A percentile compares a stretch with the other conserved stretches of the same genome.
Evolutionary conservation across 30 jellyfish, hydroid and myxozoan species (phyloP).

Genomic region (Aurelia sp.): DNA sequence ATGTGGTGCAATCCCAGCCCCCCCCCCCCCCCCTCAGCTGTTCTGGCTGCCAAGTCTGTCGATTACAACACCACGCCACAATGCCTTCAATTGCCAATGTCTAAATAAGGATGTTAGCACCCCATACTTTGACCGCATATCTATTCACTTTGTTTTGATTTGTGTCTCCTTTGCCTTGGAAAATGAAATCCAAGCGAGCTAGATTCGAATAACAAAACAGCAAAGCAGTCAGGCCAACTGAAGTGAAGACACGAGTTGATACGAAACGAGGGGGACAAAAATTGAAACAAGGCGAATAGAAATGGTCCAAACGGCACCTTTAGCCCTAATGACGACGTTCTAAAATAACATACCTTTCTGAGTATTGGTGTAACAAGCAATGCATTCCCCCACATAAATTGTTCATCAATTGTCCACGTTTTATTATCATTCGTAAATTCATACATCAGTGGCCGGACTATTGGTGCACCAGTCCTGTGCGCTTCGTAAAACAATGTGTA

Average conservation of each 20-base stretch:
- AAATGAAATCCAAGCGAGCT: too few relatives aligned
- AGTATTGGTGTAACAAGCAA: conserved; percentile 86
- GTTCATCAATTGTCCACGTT: conserved; percentile 76
- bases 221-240: too few relatives aligned
- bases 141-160: too few relatives aligned
- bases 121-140: too few relatives aligned
- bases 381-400: conserved; percentile 92
- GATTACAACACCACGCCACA: neutral
- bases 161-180: too few relatives aligned
- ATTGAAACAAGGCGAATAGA: neutral
- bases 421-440: conserved; percentile 67
- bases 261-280: too few relatives aligned
- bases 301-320: neutral
- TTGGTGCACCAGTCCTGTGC: conserved; percentile 72
- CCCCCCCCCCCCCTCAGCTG: neutral
- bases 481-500: conserved; percentile 84
- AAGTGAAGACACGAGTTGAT: too few relatives aligned
- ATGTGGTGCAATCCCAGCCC: neutral
- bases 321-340: too few relatives aligned
- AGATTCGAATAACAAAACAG: too few relatives aligned
- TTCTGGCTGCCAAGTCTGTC: neutral
- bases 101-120: too few relatives aligned
- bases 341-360: conserved; percentile 60
- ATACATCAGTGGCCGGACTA: conserved; percentile 82
- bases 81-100: too few relatives aligned